Evolutionary conservation across 2,888 invertebrate species (phyloP), one percentile per base, ranked within the genome.

Genomic region (Cremastobaeus sp.): DNA sequence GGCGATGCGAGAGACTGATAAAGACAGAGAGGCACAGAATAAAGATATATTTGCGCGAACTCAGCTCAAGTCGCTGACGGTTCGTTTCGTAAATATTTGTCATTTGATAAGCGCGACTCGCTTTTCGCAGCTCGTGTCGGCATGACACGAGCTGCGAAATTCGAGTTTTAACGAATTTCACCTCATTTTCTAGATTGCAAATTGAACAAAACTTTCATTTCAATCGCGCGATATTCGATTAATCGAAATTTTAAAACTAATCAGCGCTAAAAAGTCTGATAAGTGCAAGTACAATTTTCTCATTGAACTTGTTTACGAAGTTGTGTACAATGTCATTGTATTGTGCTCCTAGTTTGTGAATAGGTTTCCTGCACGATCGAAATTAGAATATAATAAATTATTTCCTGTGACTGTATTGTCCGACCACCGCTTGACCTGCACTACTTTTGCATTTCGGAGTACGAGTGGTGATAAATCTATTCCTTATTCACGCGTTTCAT

Each of bases 331-430:
- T 30, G 17, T 39, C 25, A 28, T 35, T 12, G 11, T 12, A 60
- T 37, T 11, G 11, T 25, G 35, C 45, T 32, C 2, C 6, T 35
- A 21, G 65, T 47, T 54, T 30, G 30, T 30, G 9, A 39, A 41
- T 47, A 17, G 18, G 25, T 35, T 48, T 35, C 41, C 15, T 15
- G 12, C 17, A 32, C 41, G 70, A 55, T 70, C 55, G 48, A 48
- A 70, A 70, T 70, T 62, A 62, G 55, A 62, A 62, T 70, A 41
- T 55, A 47, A 70, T 62, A 54, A 62, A 70, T 70, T 62, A 70
- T 62, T 70, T 47, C 50, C 21, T 54, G 5, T 37, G 57, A 41
- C 43, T 70, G 47, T 55, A 41, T 54, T 62, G 62, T 15, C 70
- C 30, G 70, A 55, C 62, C 62, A 39, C 60, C 60, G 62, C 62